Evolutionary conservation across 2,113 vertebrate genomes (phyloP).

Genomic region (Albula goreensis): DNA sequence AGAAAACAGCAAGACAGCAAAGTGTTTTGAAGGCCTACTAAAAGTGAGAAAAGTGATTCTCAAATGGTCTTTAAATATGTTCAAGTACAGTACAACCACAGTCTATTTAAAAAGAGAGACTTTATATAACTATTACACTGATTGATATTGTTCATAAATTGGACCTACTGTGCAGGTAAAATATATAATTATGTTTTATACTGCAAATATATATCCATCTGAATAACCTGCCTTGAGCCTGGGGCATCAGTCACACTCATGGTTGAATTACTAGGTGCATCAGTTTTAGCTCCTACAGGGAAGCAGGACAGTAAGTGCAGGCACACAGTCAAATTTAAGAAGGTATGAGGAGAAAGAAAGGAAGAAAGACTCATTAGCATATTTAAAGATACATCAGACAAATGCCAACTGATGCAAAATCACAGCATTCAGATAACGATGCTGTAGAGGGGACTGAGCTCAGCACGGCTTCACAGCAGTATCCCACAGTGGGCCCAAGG

Average conservation of each 20-base stretch:
- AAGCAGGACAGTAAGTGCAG: too few species aligned
- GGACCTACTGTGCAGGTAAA: too few species aligned
- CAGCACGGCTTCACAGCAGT: background rate
- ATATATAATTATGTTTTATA: too few species aligned
- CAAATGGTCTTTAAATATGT: slow-evolving; percentile 56
- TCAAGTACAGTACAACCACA: slow-evolving; percentile 47
- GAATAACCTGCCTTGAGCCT: too few species aligned
- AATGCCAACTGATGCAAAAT: background rate
- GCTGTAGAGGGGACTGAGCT: background rate
- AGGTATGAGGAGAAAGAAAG: too few species aligned
- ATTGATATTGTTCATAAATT: too few species aligned
- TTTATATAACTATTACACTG: background rate
- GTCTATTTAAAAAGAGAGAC: slow-evolving; percentile 29
- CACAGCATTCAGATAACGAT: background rate
- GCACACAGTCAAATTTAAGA: background rate
- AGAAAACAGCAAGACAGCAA: slow-evolving; percentile 33
- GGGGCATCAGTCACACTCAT: too few species aligned
- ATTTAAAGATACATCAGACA: background rate
- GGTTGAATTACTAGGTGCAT: too few species aligned
- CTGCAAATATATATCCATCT: too few species aligned
- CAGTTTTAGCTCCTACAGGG: too few species aligned
- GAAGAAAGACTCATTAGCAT: background rate
- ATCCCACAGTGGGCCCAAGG: background rate
- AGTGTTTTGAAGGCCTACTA: slow-evolving; percentile 26
- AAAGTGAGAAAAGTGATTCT: slow-evolving; percentile 3